phyloP scores from a whole-genome alignment of 1,140 invertebrate species.

The Drosophila takahashii region DNA sequence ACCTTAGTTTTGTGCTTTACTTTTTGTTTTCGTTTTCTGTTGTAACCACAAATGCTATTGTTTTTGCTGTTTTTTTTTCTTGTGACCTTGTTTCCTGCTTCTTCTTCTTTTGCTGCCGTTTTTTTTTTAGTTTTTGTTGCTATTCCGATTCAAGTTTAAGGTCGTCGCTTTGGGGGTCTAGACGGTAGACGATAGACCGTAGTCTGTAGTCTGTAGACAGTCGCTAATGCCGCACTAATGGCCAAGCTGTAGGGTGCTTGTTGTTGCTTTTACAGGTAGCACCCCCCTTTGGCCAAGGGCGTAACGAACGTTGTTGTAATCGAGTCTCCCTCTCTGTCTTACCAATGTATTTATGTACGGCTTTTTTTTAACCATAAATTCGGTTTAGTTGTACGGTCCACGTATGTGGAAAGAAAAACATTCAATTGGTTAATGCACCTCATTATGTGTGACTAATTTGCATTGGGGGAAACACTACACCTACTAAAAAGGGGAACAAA shows the following conservation, averaged over 20 bases:
- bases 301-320: conserved; percentile 59
- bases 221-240: conserved; percentile 69
- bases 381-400: conserved; percentile 8
- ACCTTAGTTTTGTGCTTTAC: conserved; percentile 55
- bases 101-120: conserved; percentile 20
- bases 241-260: conserved; percentile 43
- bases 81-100: conserved; percentile 41
- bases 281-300: conserved; percentile 48
- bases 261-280: conserved; percentile 45
- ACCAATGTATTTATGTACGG: background rate
- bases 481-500: conserved; percentile 15
- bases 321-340: background rate
- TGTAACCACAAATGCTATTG: conserved; percentile 50
- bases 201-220: conserved; percentile 35
- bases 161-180: conserved; percentile 50
- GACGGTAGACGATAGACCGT: conserved; percentile 13
- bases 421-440: conserved; percentile 30
- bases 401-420: conserved; percentile 20
- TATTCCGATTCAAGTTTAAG: conserved; percentile 76
- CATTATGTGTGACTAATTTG: conserved; percentile 45
- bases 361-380: conserved; percentile 8
- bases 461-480: conserved; percentile 7
- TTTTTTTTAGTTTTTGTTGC: conserved; percentile 38
- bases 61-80: conserved; percentile 11
- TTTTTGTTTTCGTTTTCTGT: conserved; percentile 29